Evolutionary conservation across 2,113 vertebrate genomes (phyloP).

Genomic region (Tragelaphus scriptus): DNA sequence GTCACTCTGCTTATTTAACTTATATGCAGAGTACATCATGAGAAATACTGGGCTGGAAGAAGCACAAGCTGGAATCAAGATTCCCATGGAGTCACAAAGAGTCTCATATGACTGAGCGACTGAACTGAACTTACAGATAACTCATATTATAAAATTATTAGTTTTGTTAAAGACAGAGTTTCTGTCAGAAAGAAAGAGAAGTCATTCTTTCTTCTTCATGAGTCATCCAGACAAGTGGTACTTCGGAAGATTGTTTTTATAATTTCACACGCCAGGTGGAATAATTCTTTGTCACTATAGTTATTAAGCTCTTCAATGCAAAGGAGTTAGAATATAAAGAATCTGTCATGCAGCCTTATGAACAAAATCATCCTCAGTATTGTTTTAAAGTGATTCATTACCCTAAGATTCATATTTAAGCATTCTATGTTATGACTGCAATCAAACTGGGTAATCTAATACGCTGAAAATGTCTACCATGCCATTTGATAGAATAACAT

Average conservation of each 20-base stretch:
- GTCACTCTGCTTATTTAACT: not conserved
- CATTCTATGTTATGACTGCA: not conserved
- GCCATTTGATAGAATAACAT: not conserved
- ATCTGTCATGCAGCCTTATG: not conserved
- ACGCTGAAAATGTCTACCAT: not conserved
- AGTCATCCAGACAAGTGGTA: not conserved
- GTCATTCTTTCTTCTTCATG: not conserved
- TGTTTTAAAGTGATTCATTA: not conserved
- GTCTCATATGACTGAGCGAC: not conserved
- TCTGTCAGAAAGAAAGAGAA: not conserved
- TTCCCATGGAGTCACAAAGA: not conserved
- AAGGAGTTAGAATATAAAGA: not conserved
- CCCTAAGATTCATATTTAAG: not conserved
- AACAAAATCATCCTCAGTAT: not conserved
- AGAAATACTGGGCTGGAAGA: not conserved
- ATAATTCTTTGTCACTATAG: not conserved
- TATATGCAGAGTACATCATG: not conserved
- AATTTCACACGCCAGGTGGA: not conserved
- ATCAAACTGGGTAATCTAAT: not conserved
- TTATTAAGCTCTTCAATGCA: not conserved
- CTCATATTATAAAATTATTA: not conserved
- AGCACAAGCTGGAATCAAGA: not conserved
- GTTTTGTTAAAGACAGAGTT: not conserved
- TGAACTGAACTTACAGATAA: not conserved
- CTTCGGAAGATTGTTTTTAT: not conserved